A percentile compares a stretch with the other conserved stretches of the same genome.
Evolutionary conservation across 2,888 invertebrate genomes (phyloP).

Genomic region (Chymomyza procnemis): DNA sequence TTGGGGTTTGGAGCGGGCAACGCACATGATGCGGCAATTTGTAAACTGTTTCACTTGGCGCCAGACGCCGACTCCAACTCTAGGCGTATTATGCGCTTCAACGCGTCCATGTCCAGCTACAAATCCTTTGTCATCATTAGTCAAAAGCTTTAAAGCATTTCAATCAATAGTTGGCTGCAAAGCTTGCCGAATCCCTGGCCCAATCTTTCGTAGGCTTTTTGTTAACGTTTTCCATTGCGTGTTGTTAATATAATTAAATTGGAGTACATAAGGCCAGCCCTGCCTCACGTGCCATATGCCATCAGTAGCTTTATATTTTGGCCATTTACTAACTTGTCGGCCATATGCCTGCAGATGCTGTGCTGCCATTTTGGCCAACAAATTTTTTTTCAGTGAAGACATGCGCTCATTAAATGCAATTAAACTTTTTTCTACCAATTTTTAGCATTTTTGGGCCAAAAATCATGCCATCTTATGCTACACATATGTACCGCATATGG

Average conservation of each 20-base stretch:
- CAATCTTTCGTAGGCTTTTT: too few species aligned
- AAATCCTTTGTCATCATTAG: slow-evolving; percentile 58
- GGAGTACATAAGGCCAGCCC: slow-evolving; percentile 1
- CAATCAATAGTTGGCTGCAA: slow-evolving; percentile 29
- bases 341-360: slow-evolving; percentile 24
- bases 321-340: slow-evolving; percentile 3
- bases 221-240: not conserved
- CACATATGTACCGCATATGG: not conserved
- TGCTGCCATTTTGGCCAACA: slow-evolving; percentile 42
- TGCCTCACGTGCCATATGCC: slow-evolving; percentile 67
- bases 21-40: slow-evolving; percentile 51
- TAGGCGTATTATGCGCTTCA: slow-evolving; percentile 56
- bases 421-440: slow-evolving; percentile 38
- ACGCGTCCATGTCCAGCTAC: slow-evolving; percentile 35
- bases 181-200: not conserved
- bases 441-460: slow-evolving; percentile 26
- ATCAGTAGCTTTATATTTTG: not conserved
- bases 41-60: not conserved
- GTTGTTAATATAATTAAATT: not conserved
- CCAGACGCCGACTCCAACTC: too few species aligned
- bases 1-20: not conserved
- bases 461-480: slow-evolving; percentile 50
- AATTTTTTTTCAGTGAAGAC: slow-evolving; percentile 10
- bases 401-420: slow-evolving; percentile 55
- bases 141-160: slow-evolving; percentile 60